Percentiles rank a stretch among this genome's conserved stretches.
These are phyloP conservation scores for Isotomurus palustris DNA, from an alignment of 2,888 invertebrate genomes.

Conservation along the genomic window DNA sequence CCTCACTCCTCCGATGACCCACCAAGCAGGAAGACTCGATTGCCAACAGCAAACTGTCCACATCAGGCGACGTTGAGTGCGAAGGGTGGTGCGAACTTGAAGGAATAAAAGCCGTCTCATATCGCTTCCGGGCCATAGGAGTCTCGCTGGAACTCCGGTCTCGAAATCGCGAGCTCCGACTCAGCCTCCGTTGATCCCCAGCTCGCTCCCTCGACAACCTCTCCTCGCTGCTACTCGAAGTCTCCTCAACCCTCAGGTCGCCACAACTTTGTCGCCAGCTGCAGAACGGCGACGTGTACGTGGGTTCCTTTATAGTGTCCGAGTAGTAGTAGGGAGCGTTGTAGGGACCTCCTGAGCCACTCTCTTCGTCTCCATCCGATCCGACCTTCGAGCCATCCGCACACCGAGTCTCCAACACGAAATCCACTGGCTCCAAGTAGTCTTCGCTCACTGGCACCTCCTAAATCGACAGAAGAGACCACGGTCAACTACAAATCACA, in stretches of 20 bases:
- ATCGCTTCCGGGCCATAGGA: slow-evolving; percentile 46
- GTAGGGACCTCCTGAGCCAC: slow-evolving; percentile 35
- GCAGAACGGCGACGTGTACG: slow-evolving; percentile 30
- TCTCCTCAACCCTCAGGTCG: not conserved
- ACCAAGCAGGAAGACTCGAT: slow-evolving; percentile 37
- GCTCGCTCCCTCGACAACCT: not conserved
- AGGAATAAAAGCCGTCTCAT: slow-evolving; percentile 46
- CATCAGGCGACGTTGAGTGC: slow-evolving; percentile 37
- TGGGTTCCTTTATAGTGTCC: slow-evolving; percentile 44
- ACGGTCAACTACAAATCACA: too few relatives aligned
- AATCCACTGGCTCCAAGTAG: slow-evolving; percentile 77
- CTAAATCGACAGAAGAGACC: not conserved
- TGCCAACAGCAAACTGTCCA: slow-evolving; percentile 39
- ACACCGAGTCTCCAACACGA: slow-evolving; percentile 10
- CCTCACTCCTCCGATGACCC: slow-evolving; percentile 5
- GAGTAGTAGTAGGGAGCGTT: slow-evolving; percentile 46
- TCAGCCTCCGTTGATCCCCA: not conserved
- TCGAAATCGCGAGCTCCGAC: not conserved
- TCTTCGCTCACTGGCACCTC: slow-evolving; percentile 81
- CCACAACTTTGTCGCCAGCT: slow-evolving; percentile 8
- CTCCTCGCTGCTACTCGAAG: not conserved
- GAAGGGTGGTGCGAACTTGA: slow-evolving; percentile 31
- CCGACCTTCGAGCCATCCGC: slow-evolving; percentile 7
- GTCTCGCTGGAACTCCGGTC: slow-evolving; percentile 19
- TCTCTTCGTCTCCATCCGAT: slow-evolving; percentile 16